Percentiles rank a stretch among this genome's conserved stretches.
Evolutionary conservation across 2,888 invertebrate species (phyloP).

Genomic region (Calameuta pallipes): DNA sequence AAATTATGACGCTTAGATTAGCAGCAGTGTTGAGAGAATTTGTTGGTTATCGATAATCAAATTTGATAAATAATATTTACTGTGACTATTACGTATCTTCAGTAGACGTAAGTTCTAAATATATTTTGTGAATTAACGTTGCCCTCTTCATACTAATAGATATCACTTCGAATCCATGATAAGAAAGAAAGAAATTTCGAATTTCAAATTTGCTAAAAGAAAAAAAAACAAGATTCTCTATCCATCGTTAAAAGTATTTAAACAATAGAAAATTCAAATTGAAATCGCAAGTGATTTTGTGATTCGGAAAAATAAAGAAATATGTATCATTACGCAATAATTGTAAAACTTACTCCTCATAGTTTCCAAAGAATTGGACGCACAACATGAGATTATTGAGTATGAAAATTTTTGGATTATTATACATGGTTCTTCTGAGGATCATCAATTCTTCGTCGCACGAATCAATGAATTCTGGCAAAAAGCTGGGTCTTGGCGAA

Average conservation of each 20-base stretch:
- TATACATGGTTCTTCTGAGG: conserved; percentile 72
- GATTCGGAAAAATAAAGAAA: not conserved
- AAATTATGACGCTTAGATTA: not conserved
- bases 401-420: conserved; percentile 77
- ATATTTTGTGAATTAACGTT: no score
- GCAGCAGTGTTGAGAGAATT: not conserved
- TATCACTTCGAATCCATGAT: no score
- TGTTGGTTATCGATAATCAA: no score
- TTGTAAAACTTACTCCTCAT: conserved; percentile 73
- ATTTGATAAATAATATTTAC: no score
- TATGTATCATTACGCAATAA: not conserved
- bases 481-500: conserved; percentile 8
- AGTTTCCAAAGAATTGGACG: conserved; percentile 84
- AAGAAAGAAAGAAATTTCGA: no score
- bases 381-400: conserved; percentile 82
- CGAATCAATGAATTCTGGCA: conserved; percentile 14
- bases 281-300: not conserved
- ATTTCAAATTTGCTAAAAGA: no score
- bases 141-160: no score
- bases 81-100: no score
- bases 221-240: no score
- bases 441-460: conserved; percentile 69
- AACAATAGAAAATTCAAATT: no score
- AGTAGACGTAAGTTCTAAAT: no score
- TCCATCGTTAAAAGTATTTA: no score